Conservation (phyloP, 2,113 vertebrate genomes). For the Macaca nemestrina region DNA sequence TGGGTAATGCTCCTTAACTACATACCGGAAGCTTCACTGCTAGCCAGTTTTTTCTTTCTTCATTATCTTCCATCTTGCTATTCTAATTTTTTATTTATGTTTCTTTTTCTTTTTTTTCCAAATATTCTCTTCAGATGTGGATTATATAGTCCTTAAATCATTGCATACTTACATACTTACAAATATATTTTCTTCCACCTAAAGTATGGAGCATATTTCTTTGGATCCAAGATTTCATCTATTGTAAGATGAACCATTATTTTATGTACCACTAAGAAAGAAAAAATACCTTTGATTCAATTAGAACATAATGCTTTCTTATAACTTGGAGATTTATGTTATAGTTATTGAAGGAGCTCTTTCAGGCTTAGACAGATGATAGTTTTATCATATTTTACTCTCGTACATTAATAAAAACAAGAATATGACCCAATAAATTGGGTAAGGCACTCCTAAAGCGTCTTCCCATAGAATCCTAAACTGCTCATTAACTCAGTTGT, state of each 20-base stretch:
- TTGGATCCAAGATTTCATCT: neutral
- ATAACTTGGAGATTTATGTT: neutral
- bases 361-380: neutral
- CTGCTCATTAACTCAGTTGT: neutral
- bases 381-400: neutral
- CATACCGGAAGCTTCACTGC: neutral
- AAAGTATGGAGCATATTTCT: neutral
- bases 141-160: neutral
- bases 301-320: neutral
- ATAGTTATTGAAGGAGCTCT: neutral
- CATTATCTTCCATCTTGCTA: neutral
- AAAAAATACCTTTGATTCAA: neutral
- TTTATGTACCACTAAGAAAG: neutral
- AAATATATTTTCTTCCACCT: neutral
- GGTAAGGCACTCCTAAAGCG: neutral
- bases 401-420: neutral
- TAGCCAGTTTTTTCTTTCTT: neutral
- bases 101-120: neutral
- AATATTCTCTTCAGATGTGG: neutral
- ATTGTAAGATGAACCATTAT: neutral
- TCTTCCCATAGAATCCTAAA: neutral
- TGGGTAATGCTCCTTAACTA: neutral
- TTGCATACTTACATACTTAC: neutral
- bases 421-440: neutral
- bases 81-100: neutral